Percentiles rank a stretch among this genome's conserved stretches.
Evolutionary conservation across 1,140 invertebrate species (phyloP).

Genomic region (Drosophila santomea): DNA sequence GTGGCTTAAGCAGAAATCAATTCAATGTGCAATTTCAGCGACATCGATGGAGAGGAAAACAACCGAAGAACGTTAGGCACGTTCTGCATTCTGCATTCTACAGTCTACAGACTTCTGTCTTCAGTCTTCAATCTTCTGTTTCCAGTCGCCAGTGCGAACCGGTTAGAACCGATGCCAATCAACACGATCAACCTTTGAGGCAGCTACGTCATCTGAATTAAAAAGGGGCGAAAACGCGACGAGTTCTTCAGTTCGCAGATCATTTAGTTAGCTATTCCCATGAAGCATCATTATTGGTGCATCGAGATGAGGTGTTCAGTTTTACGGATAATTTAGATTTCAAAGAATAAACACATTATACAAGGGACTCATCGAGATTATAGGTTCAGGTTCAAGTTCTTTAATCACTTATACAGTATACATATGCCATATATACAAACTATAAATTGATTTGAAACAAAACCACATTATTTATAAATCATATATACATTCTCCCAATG

Average conservation of each 20-base stretch:
- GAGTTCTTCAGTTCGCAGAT: constrained; percentile 4
- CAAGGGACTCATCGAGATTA: not conserved
- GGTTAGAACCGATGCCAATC: constrained; percentile 67
- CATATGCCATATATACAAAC: no score
- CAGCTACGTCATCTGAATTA: constrained; percentile 30
- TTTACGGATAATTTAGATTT: no score
- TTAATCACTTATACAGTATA: not conserved
- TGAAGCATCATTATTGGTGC: not conserved
- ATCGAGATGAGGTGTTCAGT: not conserved
- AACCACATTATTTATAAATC: constrained; percentile 2
- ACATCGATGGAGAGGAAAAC: not conserved
- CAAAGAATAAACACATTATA: not conserved
- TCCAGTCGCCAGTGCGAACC: constrained; percentile 38
- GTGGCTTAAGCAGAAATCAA: constrained; percentile 68
- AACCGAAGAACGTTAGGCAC: not conserved
- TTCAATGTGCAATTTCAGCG: constrained; percentile 47
- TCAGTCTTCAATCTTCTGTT: constrained; percentile 5
- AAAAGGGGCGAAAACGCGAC: constrained; percentile 15
- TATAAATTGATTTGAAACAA: no score
- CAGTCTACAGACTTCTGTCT: constrained; percentile 17
- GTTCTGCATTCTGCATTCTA: not conserved
- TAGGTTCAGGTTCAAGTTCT: not conserved
- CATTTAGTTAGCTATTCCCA: not conserved
- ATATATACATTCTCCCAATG: not conserved
- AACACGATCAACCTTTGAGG: constrained; percentile 45